These are phyloP conservation scores for Fulica atra DNA, from an alignment of 2,113 vertebrate genomes.

Conservation along the genomic window DNA sequence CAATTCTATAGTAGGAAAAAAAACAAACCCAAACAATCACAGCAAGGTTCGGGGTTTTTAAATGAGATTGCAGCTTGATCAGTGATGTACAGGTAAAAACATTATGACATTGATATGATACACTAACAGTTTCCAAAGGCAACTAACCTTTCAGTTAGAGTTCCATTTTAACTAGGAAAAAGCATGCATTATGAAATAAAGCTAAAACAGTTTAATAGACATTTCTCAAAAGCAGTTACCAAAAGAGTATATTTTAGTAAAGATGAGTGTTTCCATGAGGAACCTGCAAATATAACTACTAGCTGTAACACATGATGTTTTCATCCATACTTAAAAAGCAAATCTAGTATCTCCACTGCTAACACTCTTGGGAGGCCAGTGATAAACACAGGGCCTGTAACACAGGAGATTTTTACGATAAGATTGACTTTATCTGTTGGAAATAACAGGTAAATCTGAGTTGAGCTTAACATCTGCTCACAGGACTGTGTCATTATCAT, in stretches of 20 bases:
- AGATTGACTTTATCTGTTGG: not conserved
- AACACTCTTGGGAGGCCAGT: not conserved
- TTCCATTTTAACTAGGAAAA: not conserved
- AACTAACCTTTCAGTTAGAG: not conserved
- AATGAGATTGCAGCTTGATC: not conserved
- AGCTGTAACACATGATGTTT: not conserved
- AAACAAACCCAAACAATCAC: not conserved
- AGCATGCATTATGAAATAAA: not conserved
- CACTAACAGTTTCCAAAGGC: not conserved
- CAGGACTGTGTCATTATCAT: not conserved
- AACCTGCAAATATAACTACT: not conserved
- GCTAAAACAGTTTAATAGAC: not conserved
- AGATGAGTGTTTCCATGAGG: not conserved
- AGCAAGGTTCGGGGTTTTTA: not conserved
- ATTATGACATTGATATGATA: not conserved
- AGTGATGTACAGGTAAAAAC: not conserved
- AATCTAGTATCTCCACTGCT: not conserved
- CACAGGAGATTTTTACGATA: not conserved
- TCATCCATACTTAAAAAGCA: not conserved
- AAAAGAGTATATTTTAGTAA: not conserved
- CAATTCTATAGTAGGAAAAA: not conserved
- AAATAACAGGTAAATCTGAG: not conserved
- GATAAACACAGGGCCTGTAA: not conserved
- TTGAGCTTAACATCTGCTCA: not conserved
- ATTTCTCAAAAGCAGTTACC: not conserved